Evolutionary conservation across 2,888 invertebrate species (phyloP).

Genomic region (Amphimallon solstitiale): DNA sequence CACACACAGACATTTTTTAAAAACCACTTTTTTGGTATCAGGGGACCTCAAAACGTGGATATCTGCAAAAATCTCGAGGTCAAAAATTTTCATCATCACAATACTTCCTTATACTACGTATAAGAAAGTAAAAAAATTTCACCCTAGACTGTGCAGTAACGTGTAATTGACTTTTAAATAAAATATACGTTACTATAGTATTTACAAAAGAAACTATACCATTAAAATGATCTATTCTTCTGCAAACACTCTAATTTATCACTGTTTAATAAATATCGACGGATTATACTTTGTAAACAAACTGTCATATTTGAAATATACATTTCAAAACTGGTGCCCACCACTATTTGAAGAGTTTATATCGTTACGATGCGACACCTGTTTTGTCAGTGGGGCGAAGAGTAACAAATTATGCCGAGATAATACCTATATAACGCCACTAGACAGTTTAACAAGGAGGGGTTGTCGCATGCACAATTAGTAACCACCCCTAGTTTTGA

Average conservation of each 20-base stretch:
- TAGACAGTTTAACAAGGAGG: slow-evolving; percentile 55
- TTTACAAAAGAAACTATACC: not conserved
- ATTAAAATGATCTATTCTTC: not conserved
- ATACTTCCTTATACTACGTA: too few relatives aligned
- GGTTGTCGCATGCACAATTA: slow-evolving; percentile 55
- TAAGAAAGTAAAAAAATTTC: too few relatives aligned
- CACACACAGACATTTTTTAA: too few relatives aligned
- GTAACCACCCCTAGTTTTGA: slow-evolving; percentile 50
- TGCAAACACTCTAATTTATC: slow-evolving; percentile 1
- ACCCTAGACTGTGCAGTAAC: too few relatives aligned
- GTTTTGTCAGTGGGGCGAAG: slow-evolving; percentile 47
- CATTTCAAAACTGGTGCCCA: not conserved
- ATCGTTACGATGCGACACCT: slow-evolving; percentile 47
- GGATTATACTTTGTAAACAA: slow-evolving; percentile 13
- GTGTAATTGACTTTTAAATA: too few relatives aligned
- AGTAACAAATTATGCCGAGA: slow-evolving; percentile 57
- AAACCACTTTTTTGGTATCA: too few relatives aligned
- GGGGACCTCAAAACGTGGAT: too few relatives aligned
- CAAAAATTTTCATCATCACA: too few relatives aligned
- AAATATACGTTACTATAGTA: too few relatives aligned
- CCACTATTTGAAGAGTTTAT: slow-evolving; percentile 17
- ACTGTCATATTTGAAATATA: slow-evolving; percentile 12
- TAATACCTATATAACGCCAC: slow-evolving; percentile 58
- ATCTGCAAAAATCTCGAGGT: too few relatives aligned
- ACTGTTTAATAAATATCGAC: not conserved